A percentile compares a stretch with the other conserved stretches of the same genome.
Conservation (phyloP, 2,797 vertebrate species). For the Macropus fuliginosus region DNA sequence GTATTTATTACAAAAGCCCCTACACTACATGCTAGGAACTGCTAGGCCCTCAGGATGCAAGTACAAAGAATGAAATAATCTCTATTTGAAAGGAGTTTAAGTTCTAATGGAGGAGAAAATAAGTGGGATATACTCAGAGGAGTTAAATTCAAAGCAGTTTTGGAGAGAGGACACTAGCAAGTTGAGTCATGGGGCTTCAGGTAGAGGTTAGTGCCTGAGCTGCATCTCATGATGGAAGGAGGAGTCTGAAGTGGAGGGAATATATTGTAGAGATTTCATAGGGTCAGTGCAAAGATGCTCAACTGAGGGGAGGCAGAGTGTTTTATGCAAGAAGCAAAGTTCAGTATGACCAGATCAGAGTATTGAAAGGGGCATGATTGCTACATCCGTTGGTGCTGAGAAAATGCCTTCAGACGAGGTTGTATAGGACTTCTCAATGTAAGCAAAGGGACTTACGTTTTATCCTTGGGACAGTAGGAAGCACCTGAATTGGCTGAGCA, state of each 20-base stretch:
- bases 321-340: neutral
- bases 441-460: neutral
- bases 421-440: neutral
- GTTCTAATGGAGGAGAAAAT: too few species aligned
- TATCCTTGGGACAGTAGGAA: neutral
- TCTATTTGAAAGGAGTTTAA: too few species aligned
- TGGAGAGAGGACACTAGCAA: neutral
- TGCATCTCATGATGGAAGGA: neutral
- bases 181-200: neutral
- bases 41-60: too few species aligned
- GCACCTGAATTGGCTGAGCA: neutral
- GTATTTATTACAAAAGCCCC: too few species aligned
- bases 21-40: too few species aligned
- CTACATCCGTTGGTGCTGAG: neutral
- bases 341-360: neutral
- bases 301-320: neutral
- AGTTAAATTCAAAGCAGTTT: neutral
- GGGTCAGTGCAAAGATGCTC: neutral
- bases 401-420: neutral
- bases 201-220: neutral
- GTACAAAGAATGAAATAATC: too few species aligned
- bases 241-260: neutral
- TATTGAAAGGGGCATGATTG: neutral
- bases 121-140: neutral
- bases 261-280: neutral